Evolutionary conservation across 2,797 vertebrate genomes (phyloP).

Genomic region (Smutsia gigantea): DNA sequence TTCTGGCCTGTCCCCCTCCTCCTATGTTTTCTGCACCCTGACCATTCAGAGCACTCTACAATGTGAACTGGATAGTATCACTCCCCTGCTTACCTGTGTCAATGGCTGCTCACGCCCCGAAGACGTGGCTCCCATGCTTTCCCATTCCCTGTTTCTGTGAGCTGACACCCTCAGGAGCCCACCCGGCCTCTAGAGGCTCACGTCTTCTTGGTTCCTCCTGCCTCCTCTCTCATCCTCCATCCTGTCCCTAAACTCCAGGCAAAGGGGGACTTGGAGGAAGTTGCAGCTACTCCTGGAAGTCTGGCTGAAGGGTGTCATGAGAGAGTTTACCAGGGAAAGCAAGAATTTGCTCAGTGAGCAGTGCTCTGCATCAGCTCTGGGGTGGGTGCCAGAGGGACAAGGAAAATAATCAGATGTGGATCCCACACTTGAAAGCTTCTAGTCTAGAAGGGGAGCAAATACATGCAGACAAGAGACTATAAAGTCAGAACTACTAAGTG

Average conservation of each 20-base stretch:
- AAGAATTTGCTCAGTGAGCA: not conserved
- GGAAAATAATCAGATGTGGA: not conserved
- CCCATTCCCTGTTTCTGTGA: not conserved
- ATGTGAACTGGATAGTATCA: not conserved
- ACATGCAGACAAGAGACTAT: not conserved
- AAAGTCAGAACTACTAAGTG: not conserved
- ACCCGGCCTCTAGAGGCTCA: not conserved
- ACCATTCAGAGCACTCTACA: not conserved
- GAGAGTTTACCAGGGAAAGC: not conserved
- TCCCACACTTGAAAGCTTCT: not conserved
- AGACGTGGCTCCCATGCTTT: not conserved
- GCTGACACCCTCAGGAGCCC: not conserved
- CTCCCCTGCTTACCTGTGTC: not conserved
- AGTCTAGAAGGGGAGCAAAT: not conserved
- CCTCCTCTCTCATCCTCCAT: not conserved
- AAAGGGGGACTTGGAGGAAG: not conserved
- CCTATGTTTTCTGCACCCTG: not conserved
- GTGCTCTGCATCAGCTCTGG: not conserved
- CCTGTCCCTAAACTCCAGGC: not conserved
- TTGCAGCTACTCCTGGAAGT: not conserved
- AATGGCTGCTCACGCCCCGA: not conserved
- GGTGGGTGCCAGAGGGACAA: not conserved
- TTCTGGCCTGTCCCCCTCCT: not conserved
- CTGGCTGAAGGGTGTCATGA: not conserved
- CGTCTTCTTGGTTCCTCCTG: not conserved